Evolutionary conservation across 2,888 invertebrate genomes (phyloP).

Genomic region (Ferrisia virgata): DNA sequence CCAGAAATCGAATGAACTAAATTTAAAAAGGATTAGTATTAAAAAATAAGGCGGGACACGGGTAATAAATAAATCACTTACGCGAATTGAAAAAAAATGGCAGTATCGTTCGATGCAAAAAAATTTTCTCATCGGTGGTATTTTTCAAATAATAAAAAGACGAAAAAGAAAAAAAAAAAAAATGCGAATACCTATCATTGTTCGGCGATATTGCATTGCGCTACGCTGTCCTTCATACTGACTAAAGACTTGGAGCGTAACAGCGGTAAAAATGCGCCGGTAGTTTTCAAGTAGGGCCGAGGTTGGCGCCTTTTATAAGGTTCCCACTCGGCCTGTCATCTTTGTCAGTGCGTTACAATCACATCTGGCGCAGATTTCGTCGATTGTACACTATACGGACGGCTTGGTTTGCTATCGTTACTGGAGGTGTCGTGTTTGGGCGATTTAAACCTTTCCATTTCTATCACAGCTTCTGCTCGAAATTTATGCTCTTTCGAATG

Average conservation of each 20-base stretch:
- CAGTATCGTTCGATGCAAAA: conserved; percentile 8
- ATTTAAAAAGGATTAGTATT: neutral
- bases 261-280: conserved; percentile 12
- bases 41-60: neutral
- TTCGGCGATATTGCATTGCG: neutral
- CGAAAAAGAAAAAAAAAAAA: too few species aligned
- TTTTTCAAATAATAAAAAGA: neutral
- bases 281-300: conserved; percentile 52
- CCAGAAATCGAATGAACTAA: neutral
- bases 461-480: conserved; percentile 63
- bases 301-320: conserved; percentile 61
- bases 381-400: conserved; percentile 75
- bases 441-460: conserved; percentile 53
- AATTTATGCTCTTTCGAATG: conserved; percentile 52
- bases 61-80: neutral
- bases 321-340: conserved; percentile 58
- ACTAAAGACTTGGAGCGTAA: conserved; percentile 9
- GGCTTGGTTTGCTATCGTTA: neutral
- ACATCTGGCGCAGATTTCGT: conserved; percentile 88
- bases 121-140: neutral
- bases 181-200: neutral
- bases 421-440: conserved; percentile 29
- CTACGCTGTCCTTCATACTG: conserved; percentile 1
- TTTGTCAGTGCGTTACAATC: conserved; percentile 77
- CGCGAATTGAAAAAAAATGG: conserved; percentile 5